phyloP scores from a whole-genome alignment of 2,113 vertebrate species.

The Cacatua alba region DNA sequence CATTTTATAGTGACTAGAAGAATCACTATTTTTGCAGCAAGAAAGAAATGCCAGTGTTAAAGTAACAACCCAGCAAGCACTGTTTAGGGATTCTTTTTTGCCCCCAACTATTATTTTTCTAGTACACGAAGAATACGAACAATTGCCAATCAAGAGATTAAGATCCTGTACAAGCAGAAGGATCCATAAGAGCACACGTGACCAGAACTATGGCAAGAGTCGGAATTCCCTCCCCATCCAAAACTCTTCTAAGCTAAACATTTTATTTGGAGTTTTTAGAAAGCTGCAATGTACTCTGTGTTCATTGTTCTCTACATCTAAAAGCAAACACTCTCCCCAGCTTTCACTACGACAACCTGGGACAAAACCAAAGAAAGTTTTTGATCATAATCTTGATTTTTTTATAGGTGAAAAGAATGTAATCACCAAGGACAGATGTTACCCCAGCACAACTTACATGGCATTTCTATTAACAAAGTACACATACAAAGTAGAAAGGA shows the following conservation, averaged over 20 bases:
- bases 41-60: not conserved
- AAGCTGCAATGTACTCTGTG: not conserved
- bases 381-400: not conserved
- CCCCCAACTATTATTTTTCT: not conserved
- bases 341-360: not conserved
- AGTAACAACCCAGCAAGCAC: not conserved
- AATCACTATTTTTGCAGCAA: not conserved
- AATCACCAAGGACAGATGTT: not conserved
- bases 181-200: accelerated
- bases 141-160: not conserved
- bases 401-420: not conserved
- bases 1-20: not conserved
- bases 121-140: not conserved
- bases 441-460: not conserved
- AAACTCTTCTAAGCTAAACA: not conserved
- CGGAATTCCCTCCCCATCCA: not conserved
- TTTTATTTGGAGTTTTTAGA: not conserved
- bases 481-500: not conserved
- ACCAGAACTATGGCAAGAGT: not conserved
- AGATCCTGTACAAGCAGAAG: not conserved
- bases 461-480: not conserved
- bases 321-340: not conserved
- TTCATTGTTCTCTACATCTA: not conserved
- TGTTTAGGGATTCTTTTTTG: not conserved
- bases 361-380: not conserved